Percentiles rank a stretch among this genome's conserved stretches.
Evolutionary conservation across 2,797 vertebrate species (phyloP).

Genomic region (Sylvilagus floridanus): DNA sequence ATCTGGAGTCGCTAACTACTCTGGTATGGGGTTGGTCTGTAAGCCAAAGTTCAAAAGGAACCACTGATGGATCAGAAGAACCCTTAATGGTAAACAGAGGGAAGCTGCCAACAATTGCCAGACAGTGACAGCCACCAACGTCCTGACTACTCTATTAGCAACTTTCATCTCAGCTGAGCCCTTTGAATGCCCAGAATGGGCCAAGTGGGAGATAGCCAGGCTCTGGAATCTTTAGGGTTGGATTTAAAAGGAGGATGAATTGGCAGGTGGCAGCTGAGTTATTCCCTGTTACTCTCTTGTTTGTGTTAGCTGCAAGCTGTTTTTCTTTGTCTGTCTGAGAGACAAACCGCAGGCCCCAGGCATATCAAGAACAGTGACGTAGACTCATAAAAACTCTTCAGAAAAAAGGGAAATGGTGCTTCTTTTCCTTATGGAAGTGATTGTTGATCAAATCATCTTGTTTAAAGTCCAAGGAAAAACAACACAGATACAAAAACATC

Average conservation of each 20-base stretch:
- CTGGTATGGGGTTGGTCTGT: conserved; percentile 59
- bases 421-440: conserved; percentile 68
- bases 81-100: conserved; percentile 65
- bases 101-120: conserved; percentile 53
- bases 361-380: neutral
- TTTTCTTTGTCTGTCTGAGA: conserved; percentile 64
- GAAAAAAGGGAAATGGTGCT: neutral
- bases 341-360: conserved; percentile 71
- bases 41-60: conserved; percentile 79
- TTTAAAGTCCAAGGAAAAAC: conserved; percentile 60
- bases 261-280: conserved; percentile 72
- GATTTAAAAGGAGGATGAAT: conserved; percentile 53
- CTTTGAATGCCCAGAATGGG: conserved; percentile 57
- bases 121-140: neutral
- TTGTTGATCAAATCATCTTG: conserved; percentile 63
- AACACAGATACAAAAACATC: conserved; percentile 25
- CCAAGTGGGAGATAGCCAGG: conserved; percentile 57
- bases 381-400: conserved; percentile 34
- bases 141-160: conserved; percentile 13
- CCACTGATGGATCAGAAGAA: conserved; percentile 71
- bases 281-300: conserved; percentile 30
- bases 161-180: conserved; percentile 67
- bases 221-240: conserved; percentile 48
- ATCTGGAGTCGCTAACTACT: conserved; percentile 54
- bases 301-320: conserved; percentile 53